phyloP scores from a whole-genome alignment of 2,888 invertebrate genomes.

The Xanthia togata region DNA sequence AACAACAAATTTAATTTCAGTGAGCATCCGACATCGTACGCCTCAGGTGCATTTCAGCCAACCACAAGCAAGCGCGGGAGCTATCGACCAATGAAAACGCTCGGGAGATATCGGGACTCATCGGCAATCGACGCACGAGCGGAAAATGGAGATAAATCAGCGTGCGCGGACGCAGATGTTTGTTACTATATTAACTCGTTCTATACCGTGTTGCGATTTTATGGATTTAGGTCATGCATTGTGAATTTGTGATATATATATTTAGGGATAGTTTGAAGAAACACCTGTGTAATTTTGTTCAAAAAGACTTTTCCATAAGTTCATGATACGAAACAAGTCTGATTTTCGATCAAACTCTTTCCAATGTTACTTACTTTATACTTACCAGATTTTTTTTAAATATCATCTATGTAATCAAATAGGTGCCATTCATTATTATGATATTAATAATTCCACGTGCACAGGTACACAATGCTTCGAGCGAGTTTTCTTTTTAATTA shows the following conservation, averaged over 20 bases:
- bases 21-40: constrained; percentile 55
- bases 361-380: too few relatives aligned
- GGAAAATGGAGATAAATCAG: constrained; percentile 69
- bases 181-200: constrained; percentile 46
- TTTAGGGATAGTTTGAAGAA: background rate
- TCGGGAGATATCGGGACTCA: constrained; percentile 44
- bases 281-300: constrained; percentile 1
- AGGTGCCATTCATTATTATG: too few relatives aligned
- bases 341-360: background rate
- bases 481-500: too few relatives aligned
- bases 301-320: background rate
- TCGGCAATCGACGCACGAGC: constrained; percentile 62
- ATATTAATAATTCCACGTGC: too few relatives aligned
- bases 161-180: constrained; percentile 69
- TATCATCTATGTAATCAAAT: too few relatives aligned
- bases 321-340: background rate
- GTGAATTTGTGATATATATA: background rate
- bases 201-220: constrained; percentile 24
- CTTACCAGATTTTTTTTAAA: too few relatives aligned
- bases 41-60: constrained; percentile 63
- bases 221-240: constrained; percentile 47
- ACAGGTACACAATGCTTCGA: too few relatives aligned
- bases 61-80: constrained; percentile 53
- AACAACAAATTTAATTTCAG: constrained; percentile 67
- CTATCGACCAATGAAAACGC: constrained; percentile 62